Conservation (phyloP, 2,797 vertebrate species). For the Rhinoraja longicauda region DNA sequence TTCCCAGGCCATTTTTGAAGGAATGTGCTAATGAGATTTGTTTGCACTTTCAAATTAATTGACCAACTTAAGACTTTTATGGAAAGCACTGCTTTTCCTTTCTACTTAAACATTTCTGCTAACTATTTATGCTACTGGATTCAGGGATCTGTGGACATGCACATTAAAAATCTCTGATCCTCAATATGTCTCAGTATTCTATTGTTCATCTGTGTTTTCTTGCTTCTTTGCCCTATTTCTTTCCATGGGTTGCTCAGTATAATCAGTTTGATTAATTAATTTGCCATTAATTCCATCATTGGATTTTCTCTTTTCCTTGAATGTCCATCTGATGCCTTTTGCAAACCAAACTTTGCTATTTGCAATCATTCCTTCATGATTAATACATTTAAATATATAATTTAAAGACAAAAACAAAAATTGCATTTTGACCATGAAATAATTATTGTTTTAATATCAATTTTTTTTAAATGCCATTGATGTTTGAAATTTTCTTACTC, state of each 20-base stretch:
- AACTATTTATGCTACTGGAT: too few species aligned
- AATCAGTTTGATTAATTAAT: not conserved
- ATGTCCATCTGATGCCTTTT: not conserved
- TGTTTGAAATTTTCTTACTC: not conserved
- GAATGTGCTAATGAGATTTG: not conserved
- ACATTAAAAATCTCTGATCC: too few species aligned
- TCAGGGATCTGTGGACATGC: too few species aligned
- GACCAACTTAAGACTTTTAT: not conserved
- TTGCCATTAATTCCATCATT: not conserved
- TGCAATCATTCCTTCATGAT: not conserved
- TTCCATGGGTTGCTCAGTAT: not conserved
- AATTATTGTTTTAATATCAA: not conserved
- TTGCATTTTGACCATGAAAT: not conserved
- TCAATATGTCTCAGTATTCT: too few species aligned
- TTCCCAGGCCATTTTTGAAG: not conserved
- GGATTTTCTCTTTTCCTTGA: not conserved
- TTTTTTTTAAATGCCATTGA: not conserved
- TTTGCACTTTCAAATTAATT: not conserved
- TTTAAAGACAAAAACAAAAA: not conserved
- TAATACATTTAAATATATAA: not conserved
- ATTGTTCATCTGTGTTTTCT: too few species aligned
- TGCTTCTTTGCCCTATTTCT: not conserved
- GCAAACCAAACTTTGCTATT: not conserved
- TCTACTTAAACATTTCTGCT: not conserved
- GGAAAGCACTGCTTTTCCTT: not conserved